Conservation (phyloP, 2,888 invertebrate species). For the Phania funesta region DNA sequence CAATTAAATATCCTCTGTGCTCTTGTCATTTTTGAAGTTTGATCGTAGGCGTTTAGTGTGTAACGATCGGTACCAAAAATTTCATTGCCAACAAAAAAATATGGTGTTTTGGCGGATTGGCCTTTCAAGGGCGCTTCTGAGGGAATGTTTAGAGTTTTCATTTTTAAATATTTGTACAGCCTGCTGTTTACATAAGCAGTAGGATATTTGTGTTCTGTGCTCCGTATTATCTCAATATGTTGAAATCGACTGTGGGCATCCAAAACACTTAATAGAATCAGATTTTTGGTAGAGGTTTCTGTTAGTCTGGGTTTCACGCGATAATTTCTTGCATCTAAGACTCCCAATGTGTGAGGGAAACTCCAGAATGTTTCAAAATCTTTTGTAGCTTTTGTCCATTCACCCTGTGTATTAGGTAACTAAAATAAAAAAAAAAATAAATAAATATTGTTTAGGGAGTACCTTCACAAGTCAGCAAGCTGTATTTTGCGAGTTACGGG, state of each 20-base stretch:
- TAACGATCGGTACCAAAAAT: slow-evolving; percentile 33
- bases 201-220: not conserved
- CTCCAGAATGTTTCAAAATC: slow-evolving; percentile 46
- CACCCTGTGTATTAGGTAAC: not conserved
- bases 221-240: slow-evolving; percentile 19
- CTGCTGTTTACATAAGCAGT: slow-evolving; percentile 14
- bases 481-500: too few relatives aligned
- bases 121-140: not conserved
- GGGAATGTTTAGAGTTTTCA: slow-evolving; percentile 11
- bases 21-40: not conserved
- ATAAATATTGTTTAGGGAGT: too few relatives aligned
- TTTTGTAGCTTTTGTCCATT: slow-evolving; percentile 6
- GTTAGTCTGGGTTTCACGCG: not conserved
- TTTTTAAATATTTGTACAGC: slow-evolving; percentile 11
- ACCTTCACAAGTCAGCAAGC: not conserved
- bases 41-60: not conserved
- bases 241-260: slow-evolving; percentile 45
- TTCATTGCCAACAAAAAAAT: slow-evolving; percentile 27
- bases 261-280: slow-evolving; percentile 23
- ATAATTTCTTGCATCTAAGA: slow-evolving; percentile 29
- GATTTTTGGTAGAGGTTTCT: not conserved
- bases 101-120: slow-evolving; percentile 20
- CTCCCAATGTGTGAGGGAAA: slow-evolving; percentile 37
- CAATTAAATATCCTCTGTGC: slow-evolving; percentile 40
- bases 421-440: not conserved